Percentiles rank a stretch among this genome's conserved stretches.
Conservation (phyloP, 2,888 invertebrate genomes). For the Tenthredo distinguenda region DNA sequence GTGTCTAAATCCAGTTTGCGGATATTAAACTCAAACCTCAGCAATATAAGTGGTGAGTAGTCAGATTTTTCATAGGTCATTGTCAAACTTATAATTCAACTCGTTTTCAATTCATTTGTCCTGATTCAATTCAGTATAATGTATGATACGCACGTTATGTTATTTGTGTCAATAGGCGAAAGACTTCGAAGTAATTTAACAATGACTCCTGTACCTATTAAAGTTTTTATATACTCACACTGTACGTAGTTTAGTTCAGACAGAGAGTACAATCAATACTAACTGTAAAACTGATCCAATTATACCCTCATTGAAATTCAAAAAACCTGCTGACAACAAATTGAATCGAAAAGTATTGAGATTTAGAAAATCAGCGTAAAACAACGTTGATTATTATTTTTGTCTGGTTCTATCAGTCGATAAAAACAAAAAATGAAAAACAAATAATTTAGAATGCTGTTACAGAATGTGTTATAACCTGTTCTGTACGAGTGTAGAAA, state of each 20-base stretch:
- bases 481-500: neutral
- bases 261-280: neutral
- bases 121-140: neutral
- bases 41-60: slow-evolving; percentile 11
- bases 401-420: neutral
- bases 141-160: neutral
- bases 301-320: neutral
- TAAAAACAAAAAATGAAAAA: neutral
- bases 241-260: neutral
- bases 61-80: neutral
- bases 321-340: neutral
- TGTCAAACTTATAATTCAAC: neutral
- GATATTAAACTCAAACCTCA: slow-evolving; percentile 17
- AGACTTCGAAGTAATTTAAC: neutral
- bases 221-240: neutral
- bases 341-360: neutral
- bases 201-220: neutral
- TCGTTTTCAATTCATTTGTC: neutral
- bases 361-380: neutral
- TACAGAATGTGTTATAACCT: slow-evolving; percentile 11
- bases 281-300: neutral
- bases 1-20: slow-evolving; percentile 13
- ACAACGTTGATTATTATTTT: neutral
- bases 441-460: neutral
- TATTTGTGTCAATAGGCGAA: slow-evolving; percentile 15